Percentiles rank a stretch among this genome's conserved stretches.
Conservation (phyloP, 2,113 vertebrate species). For the Sardina pilchardus region DNA sequence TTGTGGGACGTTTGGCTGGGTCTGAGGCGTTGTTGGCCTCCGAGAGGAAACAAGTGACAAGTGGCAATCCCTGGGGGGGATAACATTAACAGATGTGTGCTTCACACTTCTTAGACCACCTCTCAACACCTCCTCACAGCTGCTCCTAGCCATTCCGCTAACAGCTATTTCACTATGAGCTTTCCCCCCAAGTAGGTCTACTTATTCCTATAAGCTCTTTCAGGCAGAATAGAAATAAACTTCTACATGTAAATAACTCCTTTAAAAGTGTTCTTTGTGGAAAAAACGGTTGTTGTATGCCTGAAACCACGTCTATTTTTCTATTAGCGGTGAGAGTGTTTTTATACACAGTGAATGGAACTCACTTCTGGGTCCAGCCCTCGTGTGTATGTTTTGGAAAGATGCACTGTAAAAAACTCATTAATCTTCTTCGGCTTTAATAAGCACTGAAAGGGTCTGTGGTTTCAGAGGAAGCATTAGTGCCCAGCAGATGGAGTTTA, state of each 20-base stretch:
- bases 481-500: conserved; percentile 30
- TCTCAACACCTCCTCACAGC: conserved; percentile 33
- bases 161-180: not conserved
- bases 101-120: conserved; percentile 29
- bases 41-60: conserved; percentile 33
- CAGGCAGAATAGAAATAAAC: not conserved
- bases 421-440: conserved; percentile 1
- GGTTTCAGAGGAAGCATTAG: conserved; percentile 20
- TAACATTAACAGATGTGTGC: conserved; percentile 39
- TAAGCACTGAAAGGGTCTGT: conserved; percentile 7
- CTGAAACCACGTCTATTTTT: not conserved
- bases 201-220: not conserved
- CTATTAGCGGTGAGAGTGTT: not conserved
- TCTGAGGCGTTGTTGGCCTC: conserved; percentile 16
- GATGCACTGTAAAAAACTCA: conserved; percentile 6
- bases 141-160: not conserved
- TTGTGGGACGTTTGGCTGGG: conserved; percentile 20
- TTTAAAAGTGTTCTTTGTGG: not conserved
- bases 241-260: no score
- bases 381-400: not conserved
- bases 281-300: not conserved
- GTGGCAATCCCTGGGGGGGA: conserved; percentile 20
- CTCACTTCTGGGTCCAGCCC: not conserved
- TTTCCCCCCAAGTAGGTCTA: not conserved
- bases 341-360: not conserved